A percentile compares a stretch with the other conserved stretches of the same genome.
These are phyloP conservation scores for Astur gentilis DNA, from an alignment of 2,113 vertebrate genomes.

Conservation along the genomic window DNA sequence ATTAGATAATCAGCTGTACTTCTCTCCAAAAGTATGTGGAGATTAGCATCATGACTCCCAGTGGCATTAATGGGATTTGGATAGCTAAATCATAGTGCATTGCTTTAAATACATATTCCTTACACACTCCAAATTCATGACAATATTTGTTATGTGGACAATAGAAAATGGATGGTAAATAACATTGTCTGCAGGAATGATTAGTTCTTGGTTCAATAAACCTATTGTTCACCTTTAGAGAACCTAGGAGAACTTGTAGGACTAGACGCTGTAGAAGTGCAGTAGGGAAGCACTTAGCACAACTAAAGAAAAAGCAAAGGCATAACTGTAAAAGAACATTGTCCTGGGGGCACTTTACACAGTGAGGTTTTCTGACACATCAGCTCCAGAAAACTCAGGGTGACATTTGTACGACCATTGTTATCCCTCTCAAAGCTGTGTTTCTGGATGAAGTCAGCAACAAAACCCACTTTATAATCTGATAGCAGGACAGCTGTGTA, in stretches of 20 bases:
- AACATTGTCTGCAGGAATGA: background rate
- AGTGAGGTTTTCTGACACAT: background rate
- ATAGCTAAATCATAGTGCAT: background rate
- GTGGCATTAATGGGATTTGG: background rate
- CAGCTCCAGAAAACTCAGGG: background rate
- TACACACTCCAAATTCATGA: background rate
- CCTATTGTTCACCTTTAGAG: background rate
- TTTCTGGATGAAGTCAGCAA: background rate
- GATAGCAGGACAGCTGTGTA: background rate
- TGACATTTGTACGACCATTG: background rate
- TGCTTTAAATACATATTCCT: background rate
- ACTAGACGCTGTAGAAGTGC: too few species aligned
- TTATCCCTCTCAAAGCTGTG: background rate
- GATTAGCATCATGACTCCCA: background rate
- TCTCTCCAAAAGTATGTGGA: background rate
- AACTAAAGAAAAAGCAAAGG: background rate
- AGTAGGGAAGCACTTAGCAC: rapidly evolving
- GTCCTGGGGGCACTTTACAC: background rate
- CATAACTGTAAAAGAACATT: background rate
- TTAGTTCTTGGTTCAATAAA: background rate
- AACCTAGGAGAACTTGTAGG: background rate
- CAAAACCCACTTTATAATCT: background rate
- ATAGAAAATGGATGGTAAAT: background rate
- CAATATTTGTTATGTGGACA: background rate
- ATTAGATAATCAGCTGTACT: background rate